Evolutionary conservation across 2,797 vertebrate genomes (phyloP).

Genomic region (Sparus aurata): DNA sequence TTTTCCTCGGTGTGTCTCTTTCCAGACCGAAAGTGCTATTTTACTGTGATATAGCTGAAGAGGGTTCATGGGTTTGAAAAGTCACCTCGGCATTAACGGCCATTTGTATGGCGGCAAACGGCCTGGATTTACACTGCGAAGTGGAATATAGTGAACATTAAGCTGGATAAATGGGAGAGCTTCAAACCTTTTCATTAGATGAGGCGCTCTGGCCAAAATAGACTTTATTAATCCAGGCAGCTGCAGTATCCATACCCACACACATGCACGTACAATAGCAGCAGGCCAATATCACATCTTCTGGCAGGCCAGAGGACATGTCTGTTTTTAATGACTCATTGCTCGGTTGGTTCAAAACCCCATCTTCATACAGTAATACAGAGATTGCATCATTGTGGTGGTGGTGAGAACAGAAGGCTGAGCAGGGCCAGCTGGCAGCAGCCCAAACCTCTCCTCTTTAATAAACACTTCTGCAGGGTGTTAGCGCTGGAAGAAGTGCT

Average conservation of each 20-base stretch:
- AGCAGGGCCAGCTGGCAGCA: conserved; percentile 9
- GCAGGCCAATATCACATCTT: neutral
- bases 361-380: conserved; percentile 1
- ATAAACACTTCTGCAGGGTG: neutral
- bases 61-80: conserved; percentile 25
- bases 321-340: neutral
- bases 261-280: neutral
- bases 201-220: conserved; percentile 19
- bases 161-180: conserved; percentile 32
- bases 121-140: conserved; percentile 31
- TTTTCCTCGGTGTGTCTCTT: conserved; percentile 17
- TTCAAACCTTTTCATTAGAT: conserved; percentile 42
- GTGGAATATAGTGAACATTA: conserved; percentile 42
- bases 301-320: neutral
- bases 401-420: conserved; percentile 6
- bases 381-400: neutral
- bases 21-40: conserved; percentile 12
- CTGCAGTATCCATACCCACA: neutral
- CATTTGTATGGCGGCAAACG: neutral
- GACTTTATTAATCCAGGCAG: conserved; percentile 46
- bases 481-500: neutral
- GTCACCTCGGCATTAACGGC: conserved; percentile 28
- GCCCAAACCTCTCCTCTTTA: neutral
- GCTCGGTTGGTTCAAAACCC: conserved; percentile 12
- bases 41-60: conserved; percentile 41